Base-by-base conservation (phyloP, 2,113 vertebrate genomes). In the Ochotona princeps region DNA sequence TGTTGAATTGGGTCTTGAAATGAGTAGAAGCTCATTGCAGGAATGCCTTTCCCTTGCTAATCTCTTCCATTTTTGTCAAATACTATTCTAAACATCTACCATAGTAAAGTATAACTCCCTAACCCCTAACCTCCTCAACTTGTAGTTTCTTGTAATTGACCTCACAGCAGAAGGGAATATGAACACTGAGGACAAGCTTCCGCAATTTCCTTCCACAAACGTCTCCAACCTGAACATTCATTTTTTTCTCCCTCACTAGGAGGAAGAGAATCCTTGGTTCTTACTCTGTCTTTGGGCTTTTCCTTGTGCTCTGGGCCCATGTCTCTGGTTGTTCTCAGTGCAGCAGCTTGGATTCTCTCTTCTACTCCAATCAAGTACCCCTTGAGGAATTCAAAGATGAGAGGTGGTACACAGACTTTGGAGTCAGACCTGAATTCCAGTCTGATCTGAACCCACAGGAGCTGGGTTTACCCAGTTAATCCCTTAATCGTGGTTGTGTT, bases 261-360 rank as follows among this genome's bases (percentile, higher is more conserved):
- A 17, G 20, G 2, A 21, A 18, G 63, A 8, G 9, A 0, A 8
- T 44, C 8, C 23, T 7, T 65, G 23, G 28, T n/a, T 51, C 7
- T 28, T 70, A 44, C n/a, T 82, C 23, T 0, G 65, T n/a, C n/a
- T n/a, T n/a, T n/a, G n/a, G 44, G 18, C 11, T 30, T 90, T 17
- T 35, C 5, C 26, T 17, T 49, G 21, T 79, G 49, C 65, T 60
- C 21, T 26, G 32, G 13, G 20, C 9, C 26, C 1, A 5, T 20
- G 65, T 74, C 38, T 54, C 21, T 38, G 17, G 11, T 88, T 61
- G 18, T 14, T n/a, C 10, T 38, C 17, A 7, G 23, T 25, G 30
- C 35, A 15, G 23, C 1, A 26, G 2, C 21, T 11, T 10, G 1
- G 0, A 0, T 26, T 54, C 25, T 10, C 1, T 38, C 44, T 6